Conservation (phyloP, 2,797 vertebrate genomes). For the Holocentrus rufus region DNA sequence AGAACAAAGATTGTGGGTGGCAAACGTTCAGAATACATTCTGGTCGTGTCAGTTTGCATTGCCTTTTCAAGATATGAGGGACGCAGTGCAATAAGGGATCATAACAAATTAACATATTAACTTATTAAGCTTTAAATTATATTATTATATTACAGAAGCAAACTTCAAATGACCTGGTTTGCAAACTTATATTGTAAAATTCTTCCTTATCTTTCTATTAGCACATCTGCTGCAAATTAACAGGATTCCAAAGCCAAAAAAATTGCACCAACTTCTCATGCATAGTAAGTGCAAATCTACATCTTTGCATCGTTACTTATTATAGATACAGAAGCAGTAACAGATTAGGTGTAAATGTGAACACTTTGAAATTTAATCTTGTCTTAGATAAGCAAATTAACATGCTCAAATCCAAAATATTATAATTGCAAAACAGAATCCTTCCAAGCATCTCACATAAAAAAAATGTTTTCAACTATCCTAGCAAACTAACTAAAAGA, state of each 20-base stretch:
- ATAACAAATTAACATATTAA: neutral
- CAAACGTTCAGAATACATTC: conserved; percentile 2
- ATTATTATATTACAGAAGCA: conserved; percentile 6
- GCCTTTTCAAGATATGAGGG: neutral
- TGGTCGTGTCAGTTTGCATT: conserved; percentile 2
- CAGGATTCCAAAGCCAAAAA: neutral
- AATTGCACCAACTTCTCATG: neutral
- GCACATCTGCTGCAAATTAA: neutral
- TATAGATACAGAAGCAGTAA: neutral
- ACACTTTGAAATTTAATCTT: no score
- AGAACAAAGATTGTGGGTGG: neutral
- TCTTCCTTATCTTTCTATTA: neutral
- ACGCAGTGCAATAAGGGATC: neutral
- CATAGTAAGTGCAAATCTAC: neutral
- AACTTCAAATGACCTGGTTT: conserved; percentile 26
- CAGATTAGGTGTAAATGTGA: neutral
- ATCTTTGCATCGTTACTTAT: neutral
- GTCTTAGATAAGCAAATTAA: neutral
- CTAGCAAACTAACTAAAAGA: no score
- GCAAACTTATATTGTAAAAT: neutral
- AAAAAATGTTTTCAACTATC: no score
- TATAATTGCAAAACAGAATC: no score
- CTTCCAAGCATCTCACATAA: no score
- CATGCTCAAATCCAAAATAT: neutral
- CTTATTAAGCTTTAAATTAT: conserved; percentile 17